phyloP scores from a whole-genome alignment of 2,113 vertebrate species.

The Bathybates hornii region DNA sequence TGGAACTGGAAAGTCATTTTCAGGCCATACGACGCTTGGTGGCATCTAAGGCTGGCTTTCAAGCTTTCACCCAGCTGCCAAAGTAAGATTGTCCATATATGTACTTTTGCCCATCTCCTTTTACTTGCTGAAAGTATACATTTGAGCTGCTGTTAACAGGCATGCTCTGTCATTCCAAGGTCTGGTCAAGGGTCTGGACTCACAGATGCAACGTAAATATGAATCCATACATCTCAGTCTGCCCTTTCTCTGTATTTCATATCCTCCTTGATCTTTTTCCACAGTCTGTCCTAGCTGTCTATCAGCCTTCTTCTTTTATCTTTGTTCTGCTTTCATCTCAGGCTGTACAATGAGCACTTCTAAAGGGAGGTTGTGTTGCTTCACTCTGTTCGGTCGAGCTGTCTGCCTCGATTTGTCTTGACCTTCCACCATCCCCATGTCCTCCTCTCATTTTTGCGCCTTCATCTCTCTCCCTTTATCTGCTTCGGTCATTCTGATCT shows the following conservation, averaged over 20 bases:
- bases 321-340: constrained; percentile 34
- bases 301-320: constrained; percentile 25
- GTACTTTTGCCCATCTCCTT: not conserved
- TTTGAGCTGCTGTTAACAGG: constrained; percentile 57
- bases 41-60: constrained; percentile 97
- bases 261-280: not conserved
- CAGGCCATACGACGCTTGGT: constrained; percentile 93
- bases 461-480: constrained; percentile 1
- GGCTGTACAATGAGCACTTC: constrained; percentile 13
- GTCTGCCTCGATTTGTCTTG: constrained; percentile 21
- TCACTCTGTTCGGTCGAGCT: not conserved
- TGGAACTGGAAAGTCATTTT: constrained; percentile 97
- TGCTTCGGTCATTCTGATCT: not conserved
- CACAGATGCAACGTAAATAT: constrained; percentile 74
- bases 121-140: not conserved
- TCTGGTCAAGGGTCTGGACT: constrained; percentile 73
- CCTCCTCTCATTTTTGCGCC: not conserved
- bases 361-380: constrained; percentile 16
- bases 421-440: constrained; percentile 1
- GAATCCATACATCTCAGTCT: constrained; percentile 71
- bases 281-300: not conserved
- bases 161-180: constrained; percentile 71
- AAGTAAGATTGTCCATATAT: constrained; percentile 74
- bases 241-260: constrained; percentile 24
- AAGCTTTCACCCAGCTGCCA: constrained; percentile 96